A percentile compares a stretch with the other conserved stretches of the same genome.
Conservation (phyloP, 1,140 invertebrate species). For the Drosophila kohkoa region DNA sequence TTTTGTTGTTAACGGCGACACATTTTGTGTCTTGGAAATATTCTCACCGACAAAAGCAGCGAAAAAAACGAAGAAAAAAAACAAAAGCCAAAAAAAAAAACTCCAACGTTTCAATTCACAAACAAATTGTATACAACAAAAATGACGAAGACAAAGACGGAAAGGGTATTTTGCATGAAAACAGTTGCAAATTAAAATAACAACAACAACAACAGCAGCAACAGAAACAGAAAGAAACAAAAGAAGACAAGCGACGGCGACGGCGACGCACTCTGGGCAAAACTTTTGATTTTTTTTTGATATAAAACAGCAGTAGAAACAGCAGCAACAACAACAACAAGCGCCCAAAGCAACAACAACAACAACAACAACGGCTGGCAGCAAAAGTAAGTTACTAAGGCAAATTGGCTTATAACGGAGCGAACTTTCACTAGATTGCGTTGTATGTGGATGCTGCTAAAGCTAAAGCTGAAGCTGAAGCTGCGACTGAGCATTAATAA, state of each 20-base stretch:
- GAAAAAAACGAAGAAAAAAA: slow-evolving; percentile 53
- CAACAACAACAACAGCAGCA: slow-evolving; percentile 5
- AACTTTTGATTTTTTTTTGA: slow-evolving; percentile 71
- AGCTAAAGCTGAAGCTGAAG: background rate
- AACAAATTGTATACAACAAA: slow-evolving; percentile 63
- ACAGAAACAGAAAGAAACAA: background rate
- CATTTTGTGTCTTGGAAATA: slow-evolving; percentile 59
- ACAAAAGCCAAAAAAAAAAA: slow-evolving; percentile 28
- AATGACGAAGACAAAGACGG: background rate
- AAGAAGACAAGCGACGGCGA: slow-evolving; percentile 30
- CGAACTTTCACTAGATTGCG: slow-evolving; percentile 67
- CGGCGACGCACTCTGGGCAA: slow-evolving; percentile 41
- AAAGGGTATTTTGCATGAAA: slow-evolving; percentile 59
- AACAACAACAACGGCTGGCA: slow-evolving; percentile 30
- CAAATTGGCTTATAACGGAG: slow-evolving; percentile 74
- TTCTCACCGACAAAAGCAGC: slow-evolving; percentile 51
- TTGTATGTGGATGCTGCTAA: slow-evolving; percentile 25
- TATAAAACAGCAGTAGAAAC: slow-evolving; percentile 34
- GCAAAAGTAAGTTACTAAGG: slow-evolving; percentile 74
- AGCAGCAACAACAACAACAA: slow-evolving; percentile 22
- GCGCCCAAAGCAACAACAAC: slow-evolving; percentile 47
- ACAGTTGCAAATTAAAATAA: slow-evolving; percentile 68
- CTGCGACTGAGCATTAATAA: slow-evolving; percentile 6
- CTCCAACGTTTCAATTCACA: slow-evolving; percentile 62
- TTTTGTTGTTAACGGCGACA: slow-evolving; percentile 41